Percentiles rank a stretch among this genome's conserved stretches.
phyloP scores from a whole-genome alignment of 1,140 invertebrate genomes.

The Lepidurus apus region DNA sequence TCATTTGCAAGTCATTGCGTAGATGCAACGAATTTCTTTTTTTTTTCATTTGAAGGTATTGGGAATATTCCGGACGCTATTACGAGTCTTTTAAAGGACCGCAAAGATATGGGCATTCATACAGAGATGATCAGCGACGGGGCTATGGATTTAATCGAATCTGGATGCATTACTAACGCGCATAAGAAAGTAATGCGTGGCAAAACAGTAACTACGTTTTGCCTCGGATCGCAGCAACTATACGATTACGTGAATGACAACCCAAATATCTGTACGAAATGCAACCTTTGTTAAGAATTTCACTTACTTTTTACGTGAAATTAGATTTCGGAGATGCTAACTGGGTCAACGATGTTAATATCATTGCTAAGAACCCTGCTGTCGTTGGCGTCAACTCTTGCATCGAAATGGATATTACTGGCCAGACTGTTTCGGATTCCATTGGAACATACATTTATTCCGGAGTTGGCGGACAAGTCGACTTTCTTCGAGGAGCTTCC shows the following conservation, averaged over 20 bases:
- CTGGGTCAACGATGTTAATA: constrained; percentile 74
- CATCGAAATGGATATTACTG: constrained; percentile 90
- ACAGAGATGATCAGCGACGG: constrained; percentile 91
- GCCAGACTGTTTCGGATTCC: constrained; percentile 85
- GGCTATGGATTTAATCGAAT: constrained; percentile 74
- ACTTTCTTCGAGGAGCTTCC: constrained; percentile 87
- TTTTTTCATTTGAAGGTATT: constrained; percentile 56
- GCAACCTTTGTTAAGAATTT: too few relatives aligned
- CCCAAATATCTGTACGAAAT: constrained; percentile 52
- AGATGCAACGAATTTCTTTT: not conserved
- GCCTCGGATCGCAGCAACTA: constrained; percentile 73
- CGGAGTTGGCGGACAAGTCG: constrained; percentile 79
- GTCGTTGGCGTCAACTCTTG: constrained; percentile 95
- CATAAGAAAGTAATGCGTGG: constrained; percentile 73
- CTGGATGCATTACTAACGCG: constrained; percentile 81
- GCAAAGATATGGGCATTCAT: constrained; percentile 88
- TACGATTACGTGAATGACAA: constrained; percentile 92
- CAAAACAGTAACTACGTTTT: constrained; percentile 76
- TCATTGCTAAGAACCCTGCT: constrained; percentile 74
- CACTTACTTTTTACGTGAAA: not conserved
- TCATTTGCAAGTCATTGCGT: not conserved
- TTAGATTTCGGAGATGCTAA: constrained; percentile 78
- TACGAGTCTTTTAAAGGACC: constrained; percentile 64
- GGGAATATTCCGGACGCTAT: constrained; percentile 89
- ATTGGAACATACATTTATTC: constrained; percentile 89